These are phyloP conservation scores for Stylophora pistillata DNA, from an alignment of 64 coral and sea anemone genomes.

Conservation along the genomic window DNA sequence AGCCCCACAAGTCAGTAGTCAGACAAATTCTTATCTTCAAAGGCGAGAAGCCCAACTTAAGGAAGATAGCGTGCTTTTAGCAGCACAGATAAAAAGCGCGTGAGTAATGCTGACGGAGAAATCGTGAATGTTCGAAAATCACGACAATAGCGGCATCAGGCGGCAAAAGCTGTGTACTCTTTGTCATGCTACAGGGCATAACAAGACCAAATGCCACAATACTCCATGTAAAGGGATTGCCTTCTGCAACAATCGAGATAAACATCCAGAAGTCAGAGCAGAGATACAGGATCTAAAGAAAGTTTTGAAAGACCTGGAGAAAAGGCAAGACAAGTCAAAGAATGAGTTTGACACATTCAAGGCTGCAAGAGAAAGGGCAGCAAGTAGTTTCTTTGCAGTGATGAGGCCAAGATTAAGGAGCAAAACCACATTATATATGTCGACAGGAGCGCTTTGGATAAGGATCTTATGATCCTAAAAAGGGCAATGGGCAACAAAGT, in stretches of 20 bases:
- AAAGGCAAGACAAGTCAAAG: conserved; percentile 19
- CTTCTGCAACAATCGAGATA: too few species aligned
- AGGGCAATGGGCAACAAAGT: conserved; percentile 37
- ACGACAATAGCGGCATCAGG: neutral
- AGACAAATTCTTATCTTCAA: neutral
- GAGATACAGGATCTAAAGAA: neutral
- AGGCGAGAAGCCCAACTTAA: conserved; percentile 8
- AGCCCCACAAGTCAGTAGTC: neutral
- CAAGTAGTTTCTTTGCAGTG: neutral
- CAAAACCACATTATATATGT: conserved; percentile 33
- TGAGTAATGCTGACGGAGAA: neutral
- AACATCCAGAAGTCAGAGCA: too few species aligned
- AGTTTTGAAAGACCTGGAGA: conserved; percentile 28
- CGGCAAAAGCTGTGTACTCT: conserved; percentile 20
- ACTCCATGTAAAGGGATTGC: neutral
- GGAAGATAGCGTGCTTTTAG: neutral
- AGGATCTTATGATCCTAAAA: conserved; percentile 36
- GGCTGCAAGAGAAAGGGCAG: neutral
- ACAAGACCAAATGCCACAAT: conserved; percentile 19
- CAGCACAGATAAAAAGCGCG: conserved; percentile 11
- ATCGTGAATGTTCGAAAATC: neutral
- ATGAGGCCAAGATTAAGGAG: neutral
- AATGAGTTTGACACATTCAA: conserved; percentile 15
- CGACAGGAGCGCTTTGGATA: conserved; percentile 26
- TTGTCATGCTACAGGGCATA: conserved; percentile 39